These are phyloP conservation scores for Rhabdomys pumilio DNA, from an alignment of 2,797 vertebrate genomes.

Conservation along the genomic window DNA sequence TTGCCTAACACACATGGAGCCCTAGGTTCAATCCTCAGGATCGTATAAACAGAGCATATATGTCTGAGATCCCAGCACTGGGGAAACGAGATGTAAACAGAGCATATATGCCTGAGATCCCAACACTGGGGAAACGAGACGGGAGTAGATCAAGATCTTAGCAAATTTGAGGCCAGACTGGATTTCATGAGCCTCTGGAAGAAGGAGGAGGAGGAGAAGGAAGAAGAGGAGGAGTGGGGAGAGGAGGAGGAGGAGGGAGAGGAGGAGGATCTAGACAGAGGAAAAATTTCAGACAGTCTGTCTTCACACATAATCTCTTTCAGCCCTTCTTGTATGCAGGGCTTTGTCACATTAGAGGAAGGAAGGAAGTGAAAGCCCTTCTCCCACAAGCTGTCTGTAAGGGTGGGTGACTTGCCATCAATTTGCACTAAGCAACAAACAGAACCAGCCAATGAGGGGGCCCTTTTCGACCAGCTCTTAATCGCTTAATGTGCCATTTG, in stretches of 20 bases:
- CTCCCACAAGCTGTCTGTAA: not conserved
- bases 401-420: not conserved
- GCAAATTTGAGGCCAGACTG: not conserved
- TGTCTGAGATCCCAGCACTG: no score
- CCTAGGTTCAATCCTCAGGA: not conserved
- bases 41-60: not conserved
- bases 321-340: not conserved
- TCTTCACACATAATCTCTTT: not conserved
- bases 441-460: not conserved
- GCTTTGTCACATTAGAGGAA: not conserved
- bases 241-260: not conserved
- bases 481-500: not conserved
- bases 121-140: not conserved
- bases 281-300: not conserved
- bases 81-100: not conserved
- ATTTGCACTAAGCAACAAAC: not conserved
- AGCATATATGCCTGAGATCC: no score
- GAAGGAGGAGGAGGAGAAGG: not conserved
- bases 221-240: not conserved
- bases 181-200: not conserved
- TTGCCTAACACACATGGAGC: not conserved
- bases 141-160: not conserved
- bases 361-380: not conserved
- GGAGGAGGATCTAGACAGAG: not conserved
- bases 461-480: not conserved